These are phyloP conservation scores for Alouatta palliata DNA, from an alignment of 2,113 vertebrate species.

Conservation along the genomic window DNA sequence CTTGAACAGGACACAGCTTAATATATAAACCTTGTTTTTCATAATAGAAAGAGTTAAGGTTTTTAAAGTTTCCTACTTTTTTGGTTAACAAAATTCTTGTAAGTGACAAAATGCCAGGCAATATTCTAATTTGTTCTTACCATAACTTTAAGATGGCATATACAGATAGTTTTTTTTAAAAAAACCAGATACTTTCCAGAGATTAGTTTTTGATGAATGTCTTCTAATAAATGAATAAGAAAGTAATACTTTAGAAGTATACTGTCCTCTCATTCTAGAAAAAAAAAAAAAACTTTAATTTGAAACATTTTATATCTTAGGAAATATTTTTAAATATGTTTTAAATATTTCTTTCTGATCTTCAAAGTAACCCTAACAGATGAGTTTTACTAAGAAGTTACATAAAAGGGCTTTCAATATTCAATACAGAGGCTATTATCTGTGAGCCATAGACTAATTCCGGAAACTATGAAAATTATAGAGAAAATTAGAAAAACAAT, in stretches of 20 bases:
- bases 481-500: too few relatives aligned
- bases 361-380: background rate
- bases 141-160: background rate
- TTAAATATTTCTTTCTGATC: background rate
- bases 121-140: background rate
- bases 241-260: background rate
- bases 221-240: background rate
- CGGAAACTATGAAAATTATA: background rate
- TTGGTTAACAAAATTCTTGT: background rate
- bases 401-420: background rate
- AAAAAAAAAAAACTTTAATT: background rate
- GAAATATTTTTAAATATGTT: background rate
- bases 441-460: background rate
- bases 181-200: background rate
- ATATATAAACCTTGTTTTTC: background rate
- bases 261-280: background rate
- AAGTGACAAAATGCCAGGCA: background rate
- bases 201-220: background rate
- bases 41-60: background rate
- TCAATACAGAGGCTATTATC: background rate
- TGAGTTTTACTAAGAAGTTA: background rate
- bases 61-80: background rate
- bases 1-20: background rate
- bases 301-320: background rate
- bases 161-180: too few relatives aligned